These are phyloP conservation scores for Proctacanthus coquilletti DNA, from an alignment of 1,140 invertebrate genomes.

Conservation along the genomic window DNA sequence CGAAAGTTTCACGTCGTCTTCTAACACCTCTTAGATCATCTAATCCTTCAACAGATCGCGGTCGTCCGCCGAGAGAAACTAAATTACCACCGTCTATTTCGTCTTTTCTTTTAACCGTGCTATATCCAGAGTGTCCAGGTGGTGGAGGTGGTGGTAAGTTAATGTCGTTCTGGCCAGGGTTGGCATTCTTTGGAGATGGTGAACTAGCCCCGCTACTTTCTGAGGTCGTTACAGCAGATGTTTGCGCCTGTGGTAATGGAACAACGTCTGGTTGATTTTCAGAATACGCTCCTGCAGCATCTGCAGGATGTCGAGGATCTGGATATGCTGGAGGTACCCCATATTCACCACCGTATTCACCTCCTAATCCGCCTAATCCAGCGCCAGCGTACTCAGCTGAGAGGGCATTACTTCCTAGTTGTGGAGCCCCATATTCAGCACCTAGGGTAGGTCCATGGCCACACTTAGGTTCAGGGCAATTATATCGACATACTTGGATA, in stretches of 20 bases:
- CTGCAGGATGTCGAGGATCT: slow-evolving; percentile 68
- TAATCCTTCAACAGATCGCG: slow-evolving; percentile 57
- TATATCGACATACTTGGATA: slow-evolving; percentile 85
- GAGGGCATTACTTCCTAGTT: slow-evolving; percentile 38
- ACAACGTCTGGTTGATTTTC: slow-evolving; percentile 67
- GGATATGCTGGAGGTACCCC: slow-evolving; percentile 60
- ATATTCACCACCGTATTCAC: slow-evolving; percentile 50
- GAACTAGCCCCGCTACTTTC: slow-evolving; percentile 33
- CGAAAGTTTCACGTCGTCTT: slow-evolving; percentile 41
- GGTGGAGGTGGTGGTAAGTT: slow-evolving; percentile 64
- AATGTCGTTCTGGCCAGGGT: slow-evolving; percentile 37
- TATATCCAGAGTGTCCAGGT: slow-evolving; percentile 59
- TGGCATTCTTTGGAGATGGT: slow-evolving; percentile 31
- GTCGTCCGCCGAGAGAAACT: slow-evolving; percentile 64
- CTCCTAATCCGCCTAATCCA: slow-evolving; percentile 32
- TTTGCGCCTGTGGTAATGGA: slow-evolving; percentile 59
- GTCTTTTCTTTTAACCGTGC: slow-evolving; percentile 65
- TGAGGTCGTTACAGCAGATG: slow-evolving; percentile 27
- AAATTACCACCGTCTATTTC: slow-evolving; percentile 56
- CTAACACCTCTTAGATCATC: slow-evolving; percentile 52
- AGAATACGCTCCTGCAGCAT: slow-evolving; percentile 52
- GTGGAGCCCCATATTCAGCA: slow-evolving; percentile 51
- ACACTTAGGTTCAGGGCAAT: slow-evolving; percentile 84
- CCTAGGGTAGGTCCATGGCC: slow-evolving; percentile 43
- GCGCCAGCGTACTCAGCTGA: slow-evolving; percentile 51